phyloP scores from a whole-genome alignment of 2,797 vertebrate species.

The Sandelia bainsii region DNA sequence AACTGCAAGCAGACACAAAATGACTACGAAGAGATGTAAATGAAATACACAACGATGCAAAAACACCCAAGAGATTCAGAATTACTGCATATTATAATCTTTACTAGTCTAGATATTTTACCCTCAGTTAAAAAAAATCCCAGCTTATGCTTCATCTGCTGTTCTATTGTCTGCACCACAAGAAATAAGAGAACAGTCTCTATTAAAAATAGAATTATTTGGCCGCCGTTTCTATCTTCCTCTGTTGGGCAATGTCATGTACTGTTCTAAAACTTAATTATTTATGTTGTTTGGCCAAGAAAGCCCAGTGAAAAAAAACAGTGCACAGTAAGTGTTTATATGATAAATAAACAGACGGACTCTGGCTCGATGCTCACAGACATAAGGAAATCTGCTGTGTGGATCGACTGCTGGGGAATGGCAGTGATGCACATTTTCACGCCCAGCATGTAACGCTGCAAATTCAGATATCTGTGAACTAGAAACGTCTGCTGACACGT shows the following conservation, averaged over 20 bases:
- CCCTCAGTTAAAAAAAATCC: neutral
- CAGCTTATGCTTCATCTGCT: constrained; percentile 38
- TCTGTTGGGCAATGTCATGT: constrained; percentile 40
- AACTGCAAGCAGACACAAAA: neutral
- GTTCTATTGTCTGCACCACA: constrained; percentile 6
- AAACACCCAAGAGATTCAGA: neutral
- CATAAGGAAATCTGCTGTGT: constrained; percentile 43
- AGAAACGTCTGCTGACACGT: constrained; percentile 72
- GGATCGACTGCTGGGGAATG: constrained; percentile 53
- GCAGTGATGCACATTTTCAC: constrained; percentile 71
- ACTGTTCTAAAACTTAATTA: constrained; percentile 65
- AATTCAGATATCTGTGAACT: constrained; percentile 68
- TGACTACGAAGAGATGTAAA: neutral
- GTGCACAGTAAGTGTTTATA: constrained; percentile 42
- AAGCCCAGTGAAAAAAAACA: constrained; percentile 39
- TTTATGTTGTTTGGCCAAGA: constrained; percentile 70
- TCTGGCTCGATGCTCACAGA: constrained; percentile 31
- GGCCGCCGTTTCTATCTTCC: constrained; percentile 40
- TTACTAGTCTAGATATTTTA: constrained; percentile 11
- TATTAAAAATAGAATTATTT: constrained; percentile 61
- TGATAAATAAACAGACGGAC: constrained; percentile 59
- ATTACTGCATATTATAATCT: neutral
- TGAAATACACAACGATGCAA: neutral
- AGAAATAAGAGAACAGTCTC: constrained; percentile 26
- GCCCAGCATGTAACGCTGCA: constrained; percentile 63